A percentile compares a stretch with the other conserved stretches of the same genome.
Conservation (phyloP, 2,113 vertebrate genomes). For the Etheostoma spectabile region DNA sequence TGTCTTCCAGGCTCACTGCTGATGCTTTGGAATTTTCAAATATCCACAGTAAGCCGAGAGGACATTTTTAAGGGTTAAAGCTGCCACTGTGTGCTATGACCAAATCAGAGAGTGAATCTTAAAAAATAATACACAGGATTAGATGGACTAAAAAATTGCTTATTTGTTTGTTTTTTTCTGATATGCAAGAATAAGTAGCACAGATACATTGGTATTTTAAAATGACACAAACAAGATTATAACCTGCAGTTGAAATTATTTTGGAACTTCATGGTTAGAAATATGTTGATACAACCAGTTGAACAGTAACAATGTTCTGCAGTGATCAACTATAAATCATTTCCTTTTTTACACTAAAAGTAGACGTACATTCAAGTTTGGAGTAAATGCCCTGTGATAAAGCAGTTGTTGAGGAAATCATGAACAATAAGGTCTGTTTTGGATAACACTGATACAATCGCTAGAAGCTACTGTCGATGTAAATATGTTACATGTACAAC, state of each 20-base stretch:
- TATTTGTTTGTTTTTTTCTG: neutral
- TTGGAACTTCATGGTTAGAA: neutral
- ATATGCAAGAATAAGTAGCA: neutral
- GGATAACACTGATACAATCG: slow-evolving; percentile 41
- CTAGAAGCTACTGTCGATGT: slow-evolving; percentile 83
- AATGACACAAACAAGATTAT: neutral
- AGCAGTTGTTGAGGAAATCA: neutral
- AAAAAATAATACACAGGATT: neutral
- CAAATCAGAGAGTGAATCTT: neutral
- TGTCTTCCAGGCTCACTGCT: neutral
- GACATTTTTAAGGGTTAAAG: neutral
- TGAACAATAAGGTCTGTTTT: slow-evolving; percentile 13
- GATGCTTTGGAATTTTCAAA: neutral
- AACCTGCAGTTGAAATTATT: neutral
- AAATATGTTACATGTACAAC: slow-evolving; percentile 96
- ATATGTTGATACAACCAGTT: neutral
- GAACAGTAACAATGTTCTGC: neutral
- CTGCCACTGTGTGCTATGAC: neutral
- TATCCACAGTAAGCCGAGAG: neutral
- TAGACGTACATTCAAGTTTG: neutral
- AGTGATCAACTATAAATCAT: neutral
- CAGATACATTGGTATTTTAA: neutral
- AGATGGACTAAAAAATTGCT: neutral
- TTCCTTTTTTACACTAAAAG: neutral
- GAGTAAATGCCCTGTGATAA: neutral